These are phyloP conservation scores for Hylaeus volcanicus DNA, from an alignment of 1,140 invertebrate species.

Conservation along the genomic window DNA sequence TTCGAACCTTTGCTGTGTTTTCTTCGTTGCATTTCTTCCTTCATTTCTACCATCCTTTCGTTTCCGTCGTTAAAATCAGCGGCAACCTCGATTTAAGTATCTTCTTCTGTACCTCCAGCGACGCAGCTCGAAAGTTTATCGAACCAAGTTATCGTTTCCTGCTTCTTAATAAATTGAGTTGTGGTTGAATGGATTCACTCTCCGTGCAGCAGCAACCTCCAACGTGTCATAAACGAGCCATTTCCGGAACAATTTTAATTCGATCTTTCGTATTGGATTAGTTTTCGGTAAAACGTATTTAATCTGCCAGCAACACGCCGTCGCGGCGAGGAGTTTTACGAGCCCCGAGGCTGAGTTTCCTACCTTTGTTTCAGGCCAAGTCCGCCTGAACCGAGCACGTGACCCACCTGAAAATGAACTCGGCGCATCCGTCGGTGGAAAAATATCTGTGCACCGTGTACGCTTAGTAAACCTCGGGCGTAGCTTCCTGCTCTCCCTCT, in stretches of 20 bases:
- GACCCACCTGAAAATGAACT: slow-evolving; percentile 54
- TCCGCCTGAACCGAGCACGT: slow-evolving; percentile 28
- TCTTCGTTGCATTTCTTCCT: too few relatives aligned
- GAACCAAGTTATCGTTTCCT: too few relatives aligned
- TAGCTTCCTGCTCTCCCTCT: slow-evolving; percentile 4
- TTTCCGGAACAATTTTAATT: slow-evolving; percentile 27
- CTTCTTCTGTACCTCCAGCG: too few relatives aligned
- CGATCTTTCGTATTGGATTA: not conserved
- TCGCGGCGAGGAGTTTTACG: slow-evolving; percentile 34
- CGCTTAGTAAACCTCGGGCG: slow-evolving; percentile 28
- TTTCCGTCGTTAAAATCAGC: too few relatives aligned
- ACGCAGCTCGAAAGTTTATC: too few relatives aligned
- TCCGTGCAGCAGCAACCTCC: too few relatives aligned
- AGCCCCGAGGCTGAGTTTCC: slow-evolving; percentile 5
- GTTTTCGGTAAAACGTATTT: slow-evolving; percentile 12
- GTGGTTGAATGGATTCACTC: too few relatives aligned
- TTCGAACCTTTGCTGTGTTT: too few relatives aligned
- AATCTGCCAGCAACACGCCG: not conserved
- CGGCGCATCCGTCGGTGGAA: slow-evolving; percentile 7
- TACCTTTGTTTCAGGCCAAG: not conserved
- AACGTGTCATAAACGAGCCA: not conserved
- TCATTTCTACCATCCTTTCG: too few relatives aligned
- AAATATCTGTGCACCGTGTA: slow-evolving; percentile 38
- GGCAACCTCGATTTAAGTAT: too few relatives aligned
- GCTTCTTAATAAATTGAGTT: too few relatives aligned